Evolutionary conservation across 2,797 vertebrate genomes (phyloP), one percentile per base, ranked within the genome.

Genomic region (Ctenochaetus hawaiiensis): DNA sequence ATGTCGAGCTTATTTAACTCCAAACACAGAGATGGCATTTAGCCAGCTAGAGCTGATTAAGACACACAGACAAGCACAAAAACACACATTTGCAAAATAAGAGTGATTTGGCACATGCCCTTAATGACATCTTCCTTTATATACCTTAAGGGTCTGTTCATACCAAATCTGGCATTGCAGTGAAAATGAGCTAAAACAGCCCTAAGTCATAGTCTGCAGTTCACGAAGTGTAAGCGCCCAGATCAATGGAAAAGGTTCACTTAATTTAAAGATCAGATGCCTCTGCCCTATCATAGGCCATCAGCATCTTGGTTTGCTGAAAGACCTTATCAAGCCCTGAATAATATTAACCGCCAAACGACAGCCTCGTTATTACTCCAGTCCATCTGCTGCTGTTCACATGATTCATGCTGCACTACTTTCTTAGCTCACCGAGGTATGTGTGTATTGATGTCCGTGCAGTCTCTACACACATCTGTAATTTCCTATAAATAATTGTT

Each of bases 1-100:
- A 84, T 0, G 34, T 62, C 68, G 72, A 62, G 49, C 77, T 82
- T 22, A 37, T 75, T 88, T 67, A 82, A 86, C 76, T 75, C 68
- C 67, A 45, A 86, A 75, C 67, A 70, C 41, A 45, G 22, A 43
- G 9, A 30, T 83, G 85, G 75, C 78, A 79, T 87, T 89, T 79
- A 62, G 65, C 70, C 75, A 87, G 48, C 52, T 45, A 59, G 26
- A 56, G 43, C 47, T 71, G 64, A 74, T 71, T 67, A 75, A 67
- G 23, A 80, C 65, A 62, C 51, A 67, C 44, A 76, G 8, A 61
- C 23, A 53, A 43, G 52, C 11, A 41, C 47, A 70, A n/a, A 64
- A 34, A 44, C 22, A 34, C 39, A 75, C 64, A 62, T 54, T 52
- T 39, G 12, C 23, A 45, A 39, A 39, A 10, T 1, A 8, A 39